Evolutionary conservation across 2,888 invertebrate genomes (phyloP).

Genomic region (Petrolisthes manimaculis): DNA sequence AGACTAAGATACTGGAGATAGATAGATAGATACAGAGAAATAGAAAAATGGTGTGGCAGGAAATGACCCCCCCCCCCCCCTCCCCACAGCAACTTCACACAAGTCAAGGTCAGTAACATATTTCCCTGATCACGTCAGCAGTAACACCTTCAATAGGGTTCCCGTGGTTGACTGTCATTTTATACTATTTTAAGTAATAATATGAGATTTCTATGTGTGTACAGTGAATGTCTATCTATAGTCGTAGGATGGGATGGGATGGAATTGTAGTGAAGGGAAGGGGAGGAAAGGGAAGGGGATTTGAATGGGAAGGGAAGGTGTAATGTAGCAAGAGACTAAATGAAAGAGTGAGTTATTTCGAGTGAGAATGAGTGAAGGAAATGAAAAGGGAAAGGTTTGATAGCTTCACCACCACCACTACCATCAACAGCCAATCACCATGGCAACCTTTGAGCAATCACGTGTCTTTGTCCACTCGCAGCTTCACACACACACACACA

Average conservation of each 20-base stretch:
- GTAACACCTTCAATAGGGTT: too few species aligned
- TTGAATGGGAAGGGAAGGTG: too few species aligned
- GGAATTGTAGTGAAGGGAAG: too few species aligned
- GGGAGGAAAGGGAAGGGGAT: too few species aligned
- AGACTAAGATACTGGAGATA: neutral
- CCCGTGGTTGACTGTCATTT: too few species aligned
- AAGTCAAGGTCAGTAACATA: too few species aligned
- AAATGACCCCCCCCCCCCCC: too few species aligned
- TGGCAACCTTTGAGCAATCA: conserved; percentile 57
- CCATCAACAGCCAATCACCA: conserved; percentile 12
- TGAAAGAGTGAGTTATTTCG: too few species aligned
- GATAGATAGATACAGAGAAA: neutral
- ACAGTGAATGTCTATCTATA: neutral
- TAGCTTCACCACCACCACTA: neutral
- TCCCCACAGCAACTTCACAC: too few species aligned
- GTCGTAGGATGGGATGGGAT: neutral
- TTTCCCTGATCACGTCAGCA: too few species aligned
- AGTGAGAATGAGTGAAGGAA: neutral
- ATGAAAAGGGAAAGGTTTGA: neutral
- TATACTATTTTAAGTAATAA: neutral
- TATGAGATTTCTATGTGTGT: neutral
- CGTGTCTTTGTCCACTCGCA: conserved; percentile 21
- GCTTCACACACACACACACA: conserved; percentile 13
- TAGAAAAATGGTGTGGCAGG: neutral
- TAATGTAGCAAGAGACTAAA: too few species aligned